These are phyloP conservation scores for Pollenia angustigena DNA, from an alignment of 2,888 invertebrate species.

Conservation along the genomic window DNA sequence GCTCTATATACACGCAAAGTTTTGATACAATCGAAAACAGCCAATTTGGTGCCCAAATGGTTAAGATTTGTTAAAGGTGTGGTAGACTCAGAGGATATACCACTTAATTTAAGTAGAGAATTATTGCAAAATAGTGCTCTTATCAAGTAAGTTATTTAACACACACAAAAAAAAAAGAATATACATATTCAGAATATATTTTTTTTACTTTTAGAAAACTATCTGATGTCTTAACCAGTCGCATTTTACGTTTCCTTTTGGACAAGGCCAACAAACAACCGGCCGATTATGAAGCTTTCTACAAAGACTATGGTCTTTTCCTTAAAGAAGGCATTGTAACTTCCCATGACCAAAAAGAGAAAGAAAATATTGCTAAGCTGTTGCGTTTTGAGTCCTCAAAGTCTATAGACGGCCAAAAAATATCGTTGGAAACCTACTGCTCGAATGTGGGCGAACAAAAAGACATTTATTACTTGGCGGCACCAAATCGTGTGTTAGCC, in stretches of 20 bases:
- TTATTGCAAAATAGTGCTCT: slow-evolving; percentile 96
- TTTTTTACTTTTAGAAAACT: slow-evolving; percentile 87
- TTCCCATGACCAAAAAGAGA: slow-evolving; percentile 91
- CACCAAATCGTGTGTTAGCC: slow-evolving; percentile 96
- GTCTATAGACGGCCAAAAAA: slow-evolving; percentile 87
- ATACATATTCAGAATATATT: slow-evolving; percentile 72
- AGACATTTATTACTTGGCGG: slow-evolving; percentile 95
- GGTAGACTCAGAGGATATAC: slow-evolving; percentile 99
- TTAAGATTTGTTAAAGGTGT: slow-evolving; percentile 98
- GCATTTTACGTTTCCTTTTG: slow-evolving; percentile 92
- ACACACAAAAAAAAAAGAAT: neutral
- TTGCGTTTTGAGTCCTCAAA: slow-evolving; percentile 96
- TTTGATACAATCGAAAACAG: slow-evolving; percentile 95
- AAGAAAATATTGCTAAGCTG: slow-evolving; percentile 95
- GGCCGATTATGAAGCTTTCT: slow-evolving; percentile 93
- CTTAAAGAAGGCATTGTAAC: slow-evolving; percentile 98
- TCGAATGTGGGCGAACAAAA: slow-evolving; percentile 90
- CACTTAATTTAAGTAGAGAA: slow-evolving; percentile 97
- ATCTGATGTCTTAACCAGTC: slow-evolving; percentile 91
- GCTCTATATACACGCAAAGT: slow-evolving; percentile 96
- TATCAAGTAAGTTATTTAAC: slow-evolving; percentile 86
- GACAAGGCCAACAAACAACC: slow-evolving; percentile 94
- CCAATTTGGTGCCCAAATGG: slow-evolving; percentile 97
- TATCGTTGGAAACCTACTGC: slow-evolving; percentile 93
- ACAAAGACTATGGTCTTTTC: slow-evolving; percentile 95